Percentiles rank a stretch among this genome's conserved stretches.
Evolutionary conservation across 1,140 invertebrate genomes (phyloP).

Genomic region (Meloidogyne hapla): DNA sequence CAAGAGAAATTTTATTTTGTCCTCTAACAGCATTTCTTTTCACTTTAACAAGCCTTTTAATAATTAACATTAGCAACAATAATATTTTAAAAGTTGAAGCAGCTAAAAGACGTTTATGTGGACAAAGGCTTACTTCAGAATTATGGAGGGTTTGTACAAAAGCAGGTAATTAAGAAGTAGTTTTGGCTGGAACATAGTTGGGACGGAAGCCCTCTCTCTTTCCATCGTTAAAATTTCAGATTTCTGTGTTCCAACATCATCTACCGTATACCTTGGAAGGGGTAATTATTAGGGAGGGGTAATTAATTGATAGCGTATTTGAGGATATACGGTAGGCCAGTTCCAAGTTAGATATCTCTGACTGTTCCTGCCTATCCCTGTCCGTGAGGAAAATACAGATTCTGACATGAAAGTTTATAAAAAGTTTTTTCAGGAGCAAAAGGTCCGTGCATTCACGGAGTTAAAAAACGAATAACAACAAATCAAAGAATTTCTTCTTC

Average conservation of each 20-base stretch:
- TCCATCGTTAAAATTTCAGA: not conserved
- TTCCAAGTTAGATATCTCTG: no score
- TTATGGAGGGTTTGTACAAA: constrained; percentile 21
- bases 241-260: no score
- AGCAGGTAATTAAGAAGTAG: constrained; percentile 1
- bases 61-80: not conserved
- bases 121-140: constrained; percentile 4
- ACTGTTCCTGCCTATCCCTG: no score
- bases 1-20: not conserved
- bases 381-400: no score
- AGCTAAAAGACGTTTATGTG: constrained; percentile 11
- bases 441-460: constrained; percentile 18
- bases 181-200: not conserved
- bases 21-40: not conserved
- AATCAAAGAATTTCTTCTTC: not conserved
- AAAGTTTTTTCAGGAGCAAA: constrained; percentile 6
- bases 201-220: not conserved
- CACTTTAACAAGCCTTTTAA: constrained; percentile 1
- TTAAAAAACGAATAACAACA: not conserved
- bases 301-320: no score
- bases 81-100: not conserved
- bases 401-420: not conserved
- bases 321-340: no score
- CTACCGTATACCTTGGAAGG: no score
- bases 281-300: no score